Conservation (phyloP, 2,888 invertebrate species). For the Antheraea assamensis region DNA sequence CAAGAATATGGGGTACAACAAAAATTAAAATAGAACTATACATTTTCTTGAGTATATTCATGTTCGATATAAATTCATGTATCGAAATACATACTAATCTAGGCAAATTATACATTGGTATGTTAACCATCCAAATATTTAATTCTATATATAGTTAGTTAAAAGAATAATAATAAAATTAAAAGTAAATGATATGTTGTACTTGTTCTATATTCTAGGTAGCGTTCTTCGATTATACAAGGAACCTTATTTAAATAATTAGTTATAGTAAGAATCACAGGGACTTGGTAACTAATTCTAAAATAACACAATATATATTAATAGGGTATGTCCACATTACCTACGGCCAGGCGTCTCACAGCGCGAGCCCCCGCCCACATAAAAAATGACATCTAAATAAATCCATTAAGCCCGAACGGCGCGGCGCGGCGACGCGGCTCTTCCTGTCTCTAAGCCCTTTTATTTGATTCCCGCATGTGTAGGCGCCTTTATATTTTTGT, state of each 20-base stretch:
- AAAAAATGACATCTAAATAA: slow-evolving; percentile 83
- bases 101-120: too few species aligned
- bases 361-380: slow-evolving; percentile 79
- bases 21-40: not conserved
- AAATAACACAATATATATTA: not conserved
- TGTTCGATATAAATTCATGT: too few species aligned
- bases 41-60: too few species aligned
- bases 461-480: slow-evolving; percentile 65
- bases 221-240: not conserved
- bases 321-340: slow-evolving; percentile 56
- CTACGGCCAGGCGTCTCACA: slow-evolving; percentile 61
- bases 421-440: slow-evolving; percentile 50
- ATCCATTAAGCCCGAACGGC: slow-evolving; percentile 69
- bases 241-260: not conserved
- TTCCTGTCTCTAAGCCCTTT: slow-evolving; percentile 76
- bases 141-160: too few species aligned
- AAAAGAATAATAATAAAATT: too few species aligned
- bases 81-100: too few species aligned
- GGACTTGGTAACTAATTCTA: not conserved
- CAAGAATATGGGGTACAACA: not conserved
- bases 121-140: too few species aligned
- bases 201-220: not conserved
- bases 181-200: too few species aligned
- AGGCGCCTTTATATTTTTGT: slow-evolving; percentile 76
- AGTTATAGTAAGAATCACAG: not conserved